Percentiles rank a stretch among this genome's conserved stretches.
These are phyloP conservation scores for Artibeus jamaicensis DNA, from an alignment of 2,797 vertebrate genomes.

Conservation along the genomic window DNA sequence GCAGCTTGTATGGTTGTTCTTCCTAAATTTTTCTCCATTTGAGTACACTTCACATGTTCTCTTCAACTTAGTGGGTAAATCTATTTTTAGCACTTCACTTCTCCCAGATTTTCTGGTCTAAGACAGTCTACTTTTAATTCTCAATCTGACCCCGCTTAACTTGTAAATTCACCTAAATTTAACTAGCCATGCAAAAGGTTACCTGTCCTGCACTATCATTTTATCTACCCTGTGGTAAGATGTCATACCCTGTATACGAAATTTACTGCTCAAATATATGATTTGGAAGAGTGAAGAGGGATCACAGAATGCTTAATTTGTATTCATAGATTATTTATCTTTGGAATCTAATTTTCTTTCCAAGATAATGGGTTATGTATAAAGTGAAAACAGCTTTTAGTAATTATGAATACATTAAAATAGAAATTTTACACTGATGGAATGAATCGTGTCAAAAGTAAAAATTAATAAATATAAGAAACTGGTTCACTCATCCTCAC, in stretches of 20 bases:
- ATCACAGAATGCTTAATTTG: background rate
- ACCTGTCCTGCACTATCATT: background rate
- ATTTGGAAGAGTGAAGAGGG: background rate
- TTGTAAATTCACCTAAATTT: background rate
- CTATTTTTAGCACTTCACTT: background rate
- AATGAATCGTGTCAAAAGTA: background rate
- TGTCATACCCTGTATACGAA: background rate
- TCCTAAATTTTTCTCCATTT: background rate
- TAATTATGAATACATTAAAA: background rate
- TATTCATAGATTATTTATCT: background rate
- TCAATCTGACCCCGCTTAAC: background rate
- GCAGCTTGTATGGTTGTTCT: background rate
- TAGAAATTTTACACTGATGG: background rate
- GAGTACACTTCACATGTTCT: fast-evolving
- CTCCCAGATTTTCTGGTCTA: background rate
- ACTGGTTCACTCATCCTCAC: background rate
- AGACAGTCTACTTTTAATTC: background rate
- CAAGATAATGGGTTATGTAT: background rate
- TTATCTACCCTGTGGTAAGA: background rate
- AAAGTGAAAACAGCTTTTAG: background rate
- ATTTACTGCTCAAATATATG: background rate
- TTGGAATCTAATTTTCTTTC: constrained; percentile 1
- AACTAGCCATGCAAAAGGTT: background rate
- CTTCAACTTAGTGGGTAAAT: background rate
- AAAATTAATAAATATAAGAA: constrained; percentile 20